Conservation (phyloP, 2,888 invertebrate genomes). For the Ennomos erosarius region DNA sequence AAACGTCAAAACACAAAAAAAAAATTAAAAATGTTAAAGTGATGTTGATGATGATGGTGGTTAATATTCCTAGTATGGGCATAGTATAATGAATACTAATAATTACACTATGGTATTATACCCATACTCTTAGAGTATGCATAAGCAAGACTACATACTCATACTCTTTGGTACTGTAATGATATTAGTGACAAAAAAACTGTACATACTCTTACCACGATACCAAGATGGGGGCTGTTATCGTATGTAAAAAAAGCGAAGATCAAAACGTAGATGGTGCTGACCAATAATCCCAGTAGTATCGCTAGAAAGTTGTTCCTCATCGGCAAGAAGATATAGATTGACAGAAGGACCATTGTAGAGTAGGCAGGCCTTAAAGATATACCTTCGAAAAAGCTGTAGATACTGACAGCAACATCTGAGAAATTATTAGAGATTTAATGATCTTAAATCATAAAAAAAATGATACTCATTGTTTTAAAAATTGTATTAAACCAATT, state of each 20-base stretch:
- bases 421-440: conserved; percentile 48
- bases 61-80: too few species aligned
- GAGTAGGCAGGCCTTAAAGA: conserved; percentile 88
- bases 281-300: conserved; percentile 88
- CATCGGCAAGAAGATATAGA: conserved; percentile 94
- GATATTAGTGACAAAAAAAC: conserved; percentile 23
- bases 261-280: conserved; percentile 86
- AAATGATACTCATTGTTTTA: too few species aligned
- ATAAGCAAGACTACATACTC: too few species aligned
- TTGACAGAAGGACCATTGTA: conserved; percentile 90
- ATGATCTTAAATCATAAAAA: too few species aligned
- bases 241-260: conserved; percentile 70
- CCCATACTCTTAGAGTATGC: too few species aligned
- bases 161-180: too few species aligned
- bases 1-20: too few species aligned
- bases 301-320: conserved; percentile 89
- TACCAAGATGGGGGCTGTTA: conserved; percentile 58
- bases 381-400: conserved; percentile 83
- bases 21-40: too few species aligned
- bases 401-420: conserved; percentile 88
- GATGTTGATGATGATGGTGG: too few species aligned
- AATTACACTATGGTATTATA: too few species aligned
- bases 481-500: too few species aligned
- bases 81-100: too few species aligned
- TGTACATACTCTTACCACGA: conserved; percentile 65